These are phyloP conservation scores for Colostygia pectinataria DNA, from an alignment of 2,888 invertebrate genomes.

Conservation along the genomic window DNA sequence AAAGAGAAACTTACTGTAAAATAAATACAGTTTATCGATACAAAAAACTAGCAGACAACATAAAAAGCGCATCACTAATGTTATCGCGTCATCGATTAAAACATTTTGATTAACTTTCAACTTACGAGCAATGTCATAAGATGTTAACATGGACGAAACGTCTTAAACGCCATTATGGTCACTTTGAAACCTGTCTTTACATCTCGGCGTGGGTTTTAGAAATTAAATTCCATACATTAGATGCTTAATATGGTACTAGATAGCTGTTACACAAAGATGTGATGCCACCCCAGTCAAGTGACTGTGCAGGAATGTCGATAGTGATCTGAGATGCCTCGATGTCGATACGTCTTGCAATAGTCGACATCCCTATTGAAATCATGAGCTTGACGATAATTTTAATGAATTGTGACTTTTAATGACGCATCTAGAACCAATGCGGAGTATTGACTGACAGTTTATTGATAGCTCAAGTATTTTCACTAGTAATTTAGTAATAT, in stretches of 20 bases:
- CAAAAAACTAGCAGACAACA: conserved; percentile 36
- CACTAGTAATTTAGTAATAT: conserved; percentile 17
- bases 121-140: conserved; percentile 79
- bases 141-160: conserved; percentile 64
- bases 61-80: conserved; percentile 61
- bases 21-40: conserved; percentile 42
- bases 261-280: conserved; percentile 74
- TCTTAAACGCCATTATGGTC: conserved; percentile 67
- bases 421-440: conserved; percentile 69
- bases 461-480: conserved; percentile 29
- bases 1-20: conserved; percentile 35
- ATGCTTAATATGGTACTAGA: conserved; percentile 77
- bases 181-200: conserved; percentile 63
- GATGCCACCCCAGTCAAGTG: conserved; percentile 80
- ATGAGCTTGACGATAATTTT: conserved; percentile 76
- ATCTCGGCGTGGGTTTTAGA: conserved; percentile 61
- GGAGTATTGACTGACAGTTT: conserved; percentile 42
- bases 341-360: conserved; percentile 76
- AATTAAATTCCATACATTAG: conserved; percentile 80
- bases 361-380: conserved; percentile 79
- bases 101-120: conserved; percentile 83
- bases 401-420: conserved; percentile 81
- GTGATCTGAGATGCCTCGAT: conserved; percentile 69
- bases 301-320: conserved; percentile 80
- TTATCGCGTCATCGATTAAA: conserved; percentile 82